Percentiles rank a stretch among this genome's conserved stretches.
Evolutionary conservation across 1,140 invertebrate genomes (phyloP).

Genomic region (Aphis gossypii): DNA sequence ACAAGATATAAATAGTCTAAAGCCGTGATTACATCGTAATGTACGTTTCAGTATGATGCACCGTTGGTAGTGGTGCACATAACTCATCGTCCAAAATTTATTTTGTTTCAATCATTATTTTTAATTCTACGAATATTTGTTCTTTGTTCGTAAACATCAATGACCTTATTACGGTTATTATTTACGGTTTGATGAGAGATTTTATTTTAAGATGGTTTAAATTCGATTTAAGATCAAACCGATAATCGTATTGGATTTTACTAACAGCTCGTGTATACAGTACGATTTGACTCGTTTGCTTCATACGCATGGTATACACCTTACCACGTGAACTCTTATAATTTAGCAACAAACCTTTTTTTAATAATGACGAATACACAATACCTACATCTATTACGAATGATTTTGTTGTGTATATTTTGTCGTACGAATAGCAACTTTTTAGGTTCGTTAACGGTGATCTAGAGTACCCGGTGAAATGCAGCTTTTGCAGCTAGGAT

Average conservation of each 20-base stretch:
- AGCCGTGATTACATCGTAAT: background rate
- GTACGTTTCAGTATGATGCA: background rate
- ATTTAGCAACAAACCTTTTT: no score
- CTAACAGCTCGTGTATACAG: no score
- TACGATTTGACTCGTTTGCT: background rate
- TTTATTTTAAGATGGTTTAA: no score
- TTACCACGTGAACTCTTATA: no score
- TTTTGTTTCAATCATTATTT: background rate
- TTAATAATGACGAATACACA: no score
- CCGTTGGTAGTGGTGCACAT: background rate
- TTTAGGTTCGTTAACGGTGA: background rate
- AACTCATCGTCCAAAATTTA: background rate
- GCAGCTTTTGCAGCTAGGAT: no score
- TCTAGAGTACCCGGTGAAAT: background rate
- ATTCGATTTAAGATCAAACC: no score
- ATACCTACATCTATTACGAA: background rate
- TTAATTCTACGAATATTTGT: background rate
- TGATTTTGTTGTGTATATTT: background rate
- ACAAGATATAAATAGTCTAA: background rate
- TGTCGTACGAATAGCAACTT: no score
- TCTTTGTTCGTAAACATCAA: no score
- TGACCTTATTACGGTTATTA: no score
- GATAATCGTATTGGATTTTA: no score
- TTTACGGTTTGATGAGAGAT: no score
- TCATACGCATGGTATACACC: background rate